Evolutionary conservation across 2,888 invertebrate species (phyloP), one percentile per base, ranked within the genome.

Genomic region (Ariolimax columbianus): DNA sequence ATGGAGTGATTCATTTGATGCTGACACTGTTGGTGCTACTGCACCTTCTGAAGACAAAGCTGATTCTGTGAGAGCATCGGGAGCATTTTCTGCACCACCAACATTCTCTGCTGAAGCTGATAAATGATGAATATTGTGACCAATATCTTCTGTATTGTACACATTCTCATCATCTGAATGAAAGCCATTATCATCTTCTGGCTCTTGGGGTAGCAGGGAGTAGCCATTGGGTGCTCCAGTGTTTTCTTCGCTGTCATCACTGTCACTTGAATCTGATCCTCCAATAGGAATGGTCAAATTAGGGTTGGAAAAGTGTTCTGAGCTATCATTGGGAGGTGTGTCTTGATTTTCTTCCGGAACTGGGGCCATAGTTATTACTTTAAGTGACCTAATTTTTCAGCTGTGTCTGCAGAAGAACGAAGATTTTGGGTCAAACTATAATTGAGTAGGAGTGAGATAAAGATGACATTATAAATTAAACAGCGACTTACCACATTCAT

Each of bases 291-390:
- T 77, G 38, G 36, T 47, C 40, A 82, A 59, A 43, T 85, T 82
- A 23, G 82, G 55, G 70, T 82, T 85, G 9, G 70, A 77, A 30
- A 85, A 77, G 23, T 38, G 43, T 36, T 79, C 77, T 26, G 40
- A 38, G 19, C 78, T 82, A 59, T 85, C 85, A 80, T 77, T 47
- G 23, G 77, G 33, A 36, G 82, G 82, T 38, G 75, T 82, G 40
- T 82, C 77, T 59, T 82, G 77, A 72, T 84, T 82, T 11, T 85
- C 77, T 51, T 85, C 77, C 6, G 85, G 85, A 43, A 85, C 47
- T 40, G 85, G 85, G n/a, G 85, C 85, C 85, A 85, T 85, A 40
- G 23, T 33, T 51, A 30, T n/a, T 26, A 43, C 0, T 40, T 26
- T 30, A 43, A 17, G 43, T 6, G 40, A 11, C n/a, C n/a, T 73